phyloP scores from a whole-genome alignment of 2,113 vertebrate genomes.

The Catharus fuscescens region DNA sequence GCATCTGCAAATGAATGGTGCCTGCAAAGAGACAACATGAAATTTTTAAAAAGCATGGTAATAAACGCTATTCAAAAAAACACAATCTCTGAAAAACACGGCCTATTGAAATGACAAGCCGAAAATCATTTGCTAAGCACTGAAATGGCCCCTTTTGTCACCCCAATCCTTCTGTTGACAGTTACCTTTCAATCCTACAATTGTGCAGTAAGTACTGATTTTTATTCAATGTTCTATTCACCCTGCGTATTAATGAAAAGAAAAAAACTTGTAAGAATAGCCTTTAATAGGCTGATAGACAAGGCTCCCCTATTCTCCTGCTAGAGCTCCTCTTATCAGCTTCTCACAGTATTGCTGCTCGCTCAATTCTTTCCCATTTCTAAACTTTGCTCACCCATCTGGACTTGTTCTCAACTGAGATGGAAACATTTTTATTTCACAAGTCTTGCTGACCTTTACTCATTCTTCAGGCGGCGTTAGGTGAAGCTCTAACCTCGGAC shows the following conservation, averaged over 20 bases:
- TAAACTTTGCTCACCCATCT: slow-evolving; percentile 43
- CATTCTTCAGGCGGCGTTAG: background rate
- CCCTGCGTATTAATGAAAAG: slow-evolving; percentile 84
- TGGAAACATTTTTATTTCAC: slow-evolving; percentile 38
- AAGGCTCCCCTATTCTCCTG: slow-evolving; percentile 81
- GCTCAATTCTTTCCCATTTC: slow-evolving; percentile 68
- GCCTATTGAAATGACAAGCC: slow-evolving; percentile 84
- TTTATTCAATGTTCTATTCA: slow-evolving; percentile 87
- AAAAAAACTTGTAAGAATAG: slow-evolving; percentile 83
- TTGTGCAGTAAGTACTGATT: slow-evolving; percentile 86
- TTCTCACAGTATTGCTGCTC: slow-evolving; percentile 77
- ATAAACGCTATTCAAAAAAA: slow-evolving; percentile 84
- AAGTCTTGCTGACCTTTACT: slow-evolving; percentile 47
- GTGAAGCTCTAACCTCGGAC: background rate
- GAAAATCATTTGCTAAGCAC: slow-evolving; percentile 84
- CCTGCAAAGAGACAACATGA: slow-evolving; percentile 71
- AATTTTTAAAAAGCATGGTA: slow-evolving; percentile 76
- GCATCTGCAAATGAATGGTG: slow-evolving; percentile 67
- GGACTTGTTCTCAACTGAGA: slow-evolving; percentile 16
- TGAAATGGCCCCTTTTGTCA: slow-evolving; percentile 79
- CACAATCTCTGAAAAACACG: slow-evolving; percentile 88
- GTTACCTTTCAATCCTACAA: slow-evolving; percentile 94
- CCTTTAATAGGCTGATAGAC: slow-evolving; percentile 87
- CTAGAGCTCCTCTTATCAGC: slow-evolving; percentile 85
- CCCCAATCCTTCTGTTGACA: slow-evolving; percentile 86